Base-by-base conservation (phyloP, 2,888 invertebrate genomes). In the Gortyna flavago region DNA sequence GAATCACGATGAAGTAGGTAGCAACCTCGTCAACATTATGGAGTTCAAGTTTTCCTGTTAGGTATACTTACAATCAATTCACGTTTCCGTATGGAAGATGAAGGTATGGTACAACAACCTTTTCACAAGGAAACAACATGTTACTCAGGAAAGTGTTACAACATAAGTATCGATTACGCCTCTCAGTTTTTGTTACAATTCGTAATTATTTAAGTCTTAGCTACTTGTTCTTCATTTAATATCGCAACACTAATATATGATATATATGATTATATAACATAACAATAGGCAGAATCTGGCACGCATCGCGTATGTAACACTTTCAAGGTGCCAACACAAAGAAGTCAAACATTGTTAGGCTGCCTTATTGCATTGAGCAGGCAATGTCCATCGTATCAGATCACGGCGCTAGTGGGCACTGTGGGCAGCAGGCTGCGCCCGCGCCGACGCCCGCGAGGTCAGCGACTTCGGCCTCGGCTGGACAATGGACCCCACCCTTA, bases 381-480 rank as follows among this genome's bases (percentile, higher is more conserved):
- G 80, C 80, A 61, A 75, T 85, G 86, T 83, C 84, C 84, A 88
- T 89, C 87, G 88, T 88, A 89, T 88, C 87, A 85, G 85, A 81
- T 83, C 83, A 84, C 81, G 72, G 79, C 82, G 88, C 90, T 91
- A 91, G 92, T 90, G 92, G 85, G 84, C 87, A 82, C 72, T 35
- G 70, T n/a, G 72, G 77, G 87, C 83, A 85, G 85, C 85, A 69
- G 74, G 41, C 88, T 85, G 85, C 85, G 88, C 90, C 73, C 54
- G 84, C 71, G 79, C 72, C 69, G 90, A 87, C 86, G 88, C 85
- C 88, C 89, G 90, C 95, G 96, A 96, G 96, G 96, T 96, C 96
- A 95, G 93, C 96, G 96, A 96, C 96, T 94, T 90, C 89, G 88
- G 88, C 88, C 89, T 84, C 85, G 84, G 83, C 90, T 93, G 93